Percentiles rank a stretch among this genome's conserved stretches.
Evolutionary conservation across 1,140 invertebrate species (phyloP).

Genomic region (Aphidius gifuensis): DNA sequence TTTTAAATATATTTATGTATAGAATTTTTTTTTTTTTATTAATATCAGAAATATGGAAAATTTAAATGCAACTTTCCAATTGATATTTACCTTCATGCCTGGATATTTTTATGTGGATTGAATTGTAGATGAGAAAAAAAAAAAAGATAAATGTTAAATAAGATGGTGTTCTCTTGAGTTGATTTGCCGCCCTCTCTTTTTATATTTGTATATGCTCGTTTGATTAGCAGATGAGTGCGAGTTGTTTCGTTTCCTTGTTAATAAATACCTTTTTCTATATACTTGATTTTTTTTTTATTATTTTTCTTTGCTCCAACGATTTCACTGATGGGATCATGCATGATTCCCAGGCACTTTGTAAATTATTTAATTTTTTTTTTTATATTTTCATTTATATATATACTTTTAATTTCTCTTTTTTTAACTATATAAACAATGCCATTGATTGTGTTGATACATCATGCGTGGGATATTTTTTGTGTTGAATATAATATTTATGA

Average conservation of each 20-base stretch:
- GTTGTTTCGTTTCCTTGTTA: constrained; percentile 57
- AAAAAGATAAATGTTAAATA: too few relatives aligned
- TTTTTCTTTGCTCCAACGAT: not conserved
- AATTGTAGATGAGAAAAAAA: too few relatives aligned
- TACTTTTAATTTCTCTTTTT: not conserved
- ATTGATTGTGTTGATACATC: too few relatives aligned
- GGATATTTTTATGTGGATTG: too few relatives aligned
- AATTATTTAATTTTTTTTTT: too few relatives aligned
- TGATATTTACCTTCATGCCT: not conserved
- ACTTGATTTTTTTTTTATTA: not conserved
- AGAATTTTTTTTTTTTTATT: not conserved
- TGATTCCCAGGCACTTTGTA: too few relatives aligned
- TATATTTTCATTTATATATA: not conserved
- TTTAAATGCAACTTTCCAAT: constrained; percentile 7
- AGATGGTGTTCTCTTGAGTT: too few relatives aligned
- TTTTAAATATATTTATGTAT: not conserved
- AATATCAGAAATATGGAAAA: not conserved
- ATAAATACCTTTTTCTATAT: constrained; percentile 41
- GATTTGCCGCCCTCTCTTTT: too few relatives aligned
- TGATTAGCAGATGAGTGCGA: constrained; percentile 53
- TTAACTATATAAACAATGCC: too few relatives aligned
- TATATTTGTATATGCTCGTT: constrained; percentile 36
- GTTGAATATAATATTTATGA: too few relatives aligned
- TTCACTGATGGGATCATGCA: too few relatives aligned
- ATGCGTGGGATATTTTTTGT: too few relatives aligned